phyloP scores from a whole-genome alignment of 92 coral and sea anemone species.

The Siderastrea radians region DNA sequence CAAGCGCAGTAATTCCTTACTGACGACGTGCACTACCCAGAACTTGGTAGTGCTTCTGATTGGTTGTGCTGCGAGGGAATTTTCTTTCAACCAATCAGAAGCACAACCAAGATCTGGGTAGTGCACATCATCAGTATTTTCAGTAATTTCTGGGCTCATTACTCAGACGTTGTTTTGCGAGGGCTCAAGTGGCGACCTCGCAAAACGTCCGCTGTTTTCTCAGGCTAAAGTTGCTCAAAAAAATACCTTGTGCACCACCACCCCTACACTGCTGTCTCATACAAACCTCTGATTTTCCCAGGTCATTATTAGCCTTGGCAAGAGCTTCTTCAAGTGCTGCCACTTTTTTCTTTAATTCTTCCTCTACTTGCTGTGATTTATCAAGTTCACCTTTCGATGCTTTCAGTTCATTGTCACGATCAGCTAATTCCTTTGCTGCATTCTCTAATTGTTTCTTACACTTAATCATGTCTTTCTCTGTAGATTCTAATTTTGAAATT shows the following conservation, averaged over 20 bases:
- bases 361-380: constrained; percentile 65
- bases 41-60: no score
- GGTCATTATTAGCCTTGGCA: constrained; percentile 79
- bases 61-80: no score
- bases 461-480: constrained; percentile 41
- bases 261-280: no score
- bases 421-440: constrained; percentile 65
- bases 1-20: no score
- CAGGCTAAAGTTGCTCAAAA: background rate
- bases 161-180: no score
- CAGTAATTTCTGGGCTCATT: no score
- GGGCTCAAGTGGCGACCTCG: no score
- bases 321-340: constrained; percentile 86
- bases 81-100: no score
- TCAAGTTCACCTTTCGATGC: constrained; percentile 67
- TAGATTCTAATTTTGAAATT: constrained; percentile 66
- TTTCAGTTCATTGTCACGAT: constrained; percentile 79
- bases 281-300: constrained; percentile 77
- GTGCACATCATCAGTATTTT: no score
- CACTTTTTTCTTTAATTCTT: constrained; percentile 78
- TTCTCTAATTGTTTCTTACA: constrained; percentile 69
- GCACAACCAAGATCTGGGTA: no score
- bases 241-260: background rate
- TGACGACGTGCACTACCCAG: no score
- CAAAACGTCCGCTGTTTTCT: background rate